Percentiles rank a stretch among this genome's conserved stretches.
These are phyloP conservation scores for Probaryconus sp. DNA, from an alignment of 1,140 invertebrate species.

Conservation along the genomic window DNA sequence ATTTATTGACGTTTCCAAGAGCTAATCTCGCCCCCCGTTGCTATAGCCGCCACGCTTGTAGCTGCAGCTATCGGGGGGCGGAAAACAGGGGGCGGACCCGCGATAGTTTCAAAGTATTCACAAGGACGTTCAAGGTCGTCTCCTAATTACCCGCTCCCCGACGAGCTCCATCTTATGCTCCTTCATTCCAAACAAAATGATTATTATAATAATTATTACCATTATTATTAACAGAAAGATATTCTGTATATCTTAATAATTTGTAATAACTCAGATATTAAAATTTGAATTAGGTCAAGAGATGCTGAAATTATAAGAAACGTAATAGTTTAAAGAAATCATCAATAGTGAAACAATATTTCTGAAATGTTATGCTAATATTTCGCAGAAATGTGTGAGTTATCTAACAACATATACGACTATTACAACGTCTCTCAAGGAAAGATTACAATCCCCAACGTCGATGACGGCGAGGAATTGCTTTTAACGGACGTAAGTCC, in stretches of 20 bases:
- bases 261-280: too few species aligned
- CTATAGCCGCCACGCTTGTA: slow-evolving; percentile 62
- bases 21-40: slow-evolving; percentile 70
- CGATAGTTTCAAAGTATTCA: slow-evolving; percentile 20
- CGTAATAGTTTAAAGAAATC: neutral
- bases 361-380: slow-evolving; percentile 65
- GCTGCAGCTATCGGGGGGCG: slow-evolving; percentile 75
- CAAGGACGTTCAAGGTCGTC: slow-evolving; percentile 37
- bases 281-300: too few species aligned
- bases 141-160: slow-evolving; percentile 73
- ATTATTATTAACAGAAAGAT: too few species aligned
- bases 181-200: slow-evolving; percentile 14
- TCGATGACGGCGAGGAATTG: slow-evolving; percentile 88
- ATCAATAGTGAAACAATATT: slow-evolving; percentile 1
- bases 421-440: slow-evolving; percentile 88
- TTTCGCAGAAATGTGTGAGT: slow-evolving; percentile 78
- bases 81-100: slow-evolving; percentile 66
- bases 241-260: too few species aligned
- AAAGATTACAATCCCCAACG: slow-evolving; percentile 85
- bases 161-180: slow-evolving; percentile 61
- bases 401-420: slow-evolving; percentile 83
- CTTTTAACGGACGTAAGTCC: slow-evolving; percentile 85
- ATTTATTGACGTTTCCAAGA: slow-evolving; percentile 53
- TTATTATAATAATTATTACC: slow-evolving; percentile 7
- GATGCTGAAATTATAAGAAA: neutral